phyloP scores from a whole-genome alignment of 1,140 invertebrate genomes.

The Drosophila obscura region DNA sequence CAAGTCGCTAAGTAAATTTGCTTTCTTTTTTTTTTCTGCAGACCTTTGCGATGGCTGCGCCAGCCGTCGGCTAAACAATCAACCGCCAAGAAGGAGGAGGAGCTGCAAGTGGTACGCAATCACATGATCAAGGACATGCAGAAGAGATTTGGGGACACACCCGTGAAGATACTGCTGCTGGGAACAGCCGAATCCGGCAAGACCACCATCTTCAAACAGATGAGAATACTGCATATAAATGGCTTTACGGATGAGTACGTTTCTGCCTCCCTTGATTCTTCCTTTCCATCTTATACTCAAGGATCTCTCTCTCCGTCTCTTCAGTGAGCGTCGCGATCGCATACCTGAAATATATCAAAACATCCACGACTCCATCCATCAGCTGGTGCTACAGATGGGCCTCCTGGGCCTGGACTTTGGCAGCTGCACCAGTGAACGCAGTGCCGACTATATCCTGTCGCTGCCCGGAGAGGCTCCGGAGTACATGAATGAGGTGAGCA shows the following conservation, averaged over 20 bases:
- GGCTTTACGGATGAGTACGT: slow-evolving; percentile 88
- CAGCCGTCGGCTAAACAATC: slow-evolving; percentile 27
- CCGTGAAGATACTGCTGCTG: slow-evolving; percentile 88
- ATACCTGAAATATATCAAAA: slow-evolving; percentile 87
- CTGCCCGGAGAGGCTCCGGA: slow-evolving; percentile 84
- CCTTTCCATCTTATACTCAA: background rate
- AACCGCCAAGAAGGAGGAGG: slow-evolving; percentile 47
- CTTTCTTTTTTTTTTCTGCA: slow-evolving; percentile 48
- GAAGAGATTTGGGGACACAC: slow-evolving; percentile 76
- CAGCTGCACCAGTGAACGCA: slow-evolving; percentile 84
- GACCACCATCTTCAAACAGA: slow-evolving; percentile 92
- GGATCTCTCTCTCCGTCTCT: background rate
- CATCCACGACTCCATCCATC: slow-evolving; percentile 88
- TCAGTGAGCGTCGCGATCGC: slow-evolving; percentile 87
- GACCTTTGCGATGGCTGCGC: slow-evolving; percentile 80
- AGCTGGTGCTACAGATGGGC: slow-evolving; percentile 86
- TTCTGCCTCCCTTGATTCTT: background rate
- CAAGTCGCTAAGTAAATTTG: slow-evolving; percentile 60
- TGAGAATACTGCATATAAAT: slow-evolving; percentile 91
- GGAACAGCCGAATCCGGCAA: slow-evolving; percentile 90
- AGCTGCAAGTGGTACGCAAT: slow-evolving; percentile 51
- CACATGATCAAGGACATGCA: slow-evolving; percentile 68
- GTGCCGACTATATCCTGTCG: slow-evolving; percentile 86
- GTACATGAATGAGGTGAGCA: slow-evolving; percentile 85
- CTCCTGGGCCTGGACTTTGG: slow-evolving; percentile 85